Base-by-base conservation (phyloP, 1,140 invertebrate species). In the Hesperophylax magnus region DNA sequence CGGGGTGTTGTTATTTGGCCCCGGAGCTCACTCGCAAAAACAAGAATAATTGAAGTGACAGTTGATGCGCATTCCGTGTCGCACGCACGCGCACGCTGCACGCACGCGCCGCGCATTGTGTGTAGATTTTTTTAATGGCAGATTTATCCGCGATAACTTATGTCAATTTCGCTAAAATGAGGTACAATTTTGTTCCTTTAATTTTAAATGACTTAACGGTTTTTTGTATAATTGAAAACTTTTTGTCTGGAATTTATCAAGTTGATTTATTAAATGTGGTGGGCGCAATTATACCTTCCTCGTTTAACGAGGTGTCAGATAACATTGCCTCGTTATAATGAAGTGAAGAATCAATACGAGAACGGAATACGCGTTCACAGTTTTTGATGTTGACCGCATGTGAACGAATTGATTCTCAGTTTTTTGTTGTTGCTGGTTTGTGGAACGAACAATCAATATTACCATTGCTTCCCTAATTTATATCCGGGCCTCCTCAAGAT, bases 1-100 rank as follows among this genome's bases (percentile, higher is more conserved):
- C 9, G 39, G 1, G 39, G 39, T 47, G 39, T 47, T 47, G 34
- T 39, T 8, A 39, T 47, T 27, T 47, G 14, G 22, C 17, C 63
- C 8, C 22, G 17, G 22, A 27, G 63, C 63, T 22, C 63, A 67
- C 4, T 17, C 22, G 14, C 17, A 27, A 27, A 67, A 67, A 67
- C 17, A 67, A 27, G 18, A 18, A 22, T 22, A 58, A 27, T 67
- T 27, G 22, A 75, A 75, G 72, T 75, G 52, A 75, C 72, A 75
- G 72, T 75, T 56, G 72, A n/a, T 56, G 72, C 34, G 54, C 75
- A 31, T 61, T 61, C 56, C 75, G 75, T 77, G 75, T 63, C 34
- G 58, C 72, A 63, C 75, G 75, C 75, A 77, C 18, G 58, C 18
- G 58, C 58, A 20, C 72, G n/a, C 27, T 20, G 60, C 69, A 53